A percentile compares a stretch with the other conserved stretches of the same genome.
phyloP scores from a whole-genome alignment of 2,113 vertebrate species.

The Cercopithecus mona region DNA sequence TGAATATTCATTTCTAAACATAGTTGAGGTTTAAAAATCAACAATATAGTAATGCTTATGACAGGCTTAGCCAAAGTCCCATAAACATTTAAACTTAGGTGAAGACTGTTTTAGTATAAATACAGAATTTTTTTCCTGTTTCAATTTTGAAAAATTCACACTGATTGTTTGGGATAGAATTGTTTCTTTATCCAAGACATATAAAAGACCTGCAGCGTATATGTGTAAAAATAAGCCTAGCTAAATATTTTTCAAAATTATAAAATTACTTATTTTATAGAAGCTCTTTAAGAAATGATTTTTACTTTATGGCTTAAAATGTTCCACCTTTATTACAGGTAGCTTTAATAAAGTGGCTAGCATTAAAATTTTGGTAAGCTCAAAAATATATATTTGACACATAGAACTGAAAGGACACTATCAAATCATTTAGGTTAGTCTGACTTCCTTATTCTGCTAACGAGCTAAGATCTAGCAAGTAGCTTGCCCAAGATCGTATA shows the following conservation, averaged over 20 bases:
- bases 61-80: neutral
- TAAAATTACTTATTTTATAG: conserved; percentile 43
- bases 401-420: neutral
- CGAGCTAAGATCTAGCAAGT: neutral
- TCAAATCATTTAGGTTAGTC: neutral
- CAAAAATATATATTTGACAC: neutral
- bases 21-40: neutral
- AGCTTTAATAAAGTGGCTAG: conserved; percentile 29
- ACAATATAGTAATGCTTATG: neutral
- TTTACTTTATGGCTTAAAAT: conserved; percentile 34
- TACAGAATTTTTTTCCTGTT: conserved; percentile 39
- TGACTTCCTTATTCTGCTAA: neutral
- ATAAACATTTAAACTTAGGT: conserved; percentile 54
- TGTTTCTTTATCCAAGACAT: conserved; percentile 13
- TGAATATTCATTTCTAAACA: conserved; percentile 46
- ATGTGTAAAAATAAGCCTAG: conserved; percentile 4
- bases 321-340: neutral
- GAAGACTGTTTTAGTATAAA: conserved; percentile 44
- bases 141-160: conserved; percentile 43
- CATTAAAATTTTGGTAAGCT: conserved; percentile 10
- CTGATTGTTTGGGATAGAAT: conserved; percentile 34
- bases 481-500: neutral
- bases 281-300: conserved; percentile 21
- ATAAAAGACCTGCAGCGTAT: neutral
- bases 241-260: conserved; percentile 54